Evolutionary conservation across 2,797 vertebrate genomes (phyloP).

Genomic region (Balearica regulorum): DNA sequence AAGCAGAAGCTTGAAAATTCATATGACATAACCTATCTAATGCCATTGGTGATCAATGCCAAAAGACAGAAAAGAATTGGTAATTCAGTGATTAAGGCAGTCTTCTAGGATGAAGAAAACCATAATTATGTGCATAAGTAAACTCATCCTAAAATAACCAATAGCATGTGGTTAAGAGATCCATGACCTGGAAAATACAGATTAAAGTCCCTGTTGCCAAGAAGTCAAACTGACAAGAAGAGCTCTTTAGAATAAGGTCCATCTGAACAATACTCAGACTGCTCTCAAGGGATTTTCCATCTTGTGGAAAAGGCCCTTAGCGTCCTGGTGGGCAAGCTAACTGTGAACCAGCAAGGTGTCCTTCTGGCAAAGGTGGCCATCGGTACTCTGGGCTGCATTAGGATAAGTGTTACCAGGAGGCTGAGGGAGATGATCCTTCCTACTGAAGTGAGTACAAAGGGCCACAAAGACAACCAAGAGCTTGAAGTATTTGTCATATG

Average conservation of each 20-base stretch:
- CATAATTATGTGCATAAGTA: background rate
- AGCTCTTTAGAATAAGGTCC: background rate
- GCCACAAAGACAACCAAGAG: fast-evolving
- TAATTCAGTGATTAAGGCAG: background rate
- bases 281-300: background rate
- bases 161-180: background rate
- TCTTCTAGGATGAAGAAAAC: background rate
- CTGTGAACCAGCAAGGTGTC: background rate
- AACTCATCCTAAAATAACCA: background rate
- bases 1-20: background rate
- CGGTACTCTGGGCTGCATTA: background rate
- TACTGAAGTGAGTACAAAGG: background rate
- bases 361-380: background rate
- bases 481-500: background rate
- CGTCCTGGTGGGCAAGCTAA: background rate
- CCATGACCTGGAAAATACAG: background rate
- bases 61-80: background rate
- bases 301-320: background rate
- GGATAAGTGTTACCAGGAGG: background rate
- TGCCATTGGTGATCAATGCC: fast-evolving
- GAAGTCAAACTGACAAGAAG: background rate
- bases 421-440: background rate
- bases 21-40: background rate
- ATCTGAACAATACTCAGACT: background rate
- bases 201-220: background rate